Conservation (phyloP, 2,113 vertebrate genomes). For the Ploceus nigricollis region DNA sequence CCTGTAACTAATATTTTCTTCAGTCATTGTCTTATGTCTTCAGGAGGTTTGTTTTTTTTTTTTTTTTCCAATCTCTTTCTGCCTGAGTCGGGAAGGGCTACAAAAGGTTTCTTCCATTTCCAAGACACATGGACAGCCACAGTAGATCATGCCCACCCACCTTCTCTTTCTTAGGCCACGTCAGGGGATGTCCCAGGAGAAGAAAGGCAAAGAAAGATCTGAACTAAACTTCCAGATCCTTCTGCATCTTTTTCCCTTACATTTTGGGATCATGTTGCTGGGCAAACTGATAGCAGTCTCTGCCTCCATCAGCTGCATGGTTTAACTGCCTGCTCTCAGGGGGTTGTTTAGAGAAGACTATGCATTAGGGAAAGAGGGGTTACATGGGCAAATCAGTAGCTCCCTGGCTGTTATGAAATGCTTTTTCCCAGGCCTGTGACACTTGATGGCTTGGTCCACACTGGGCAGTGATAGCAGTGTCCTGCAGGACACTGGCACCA, state of each 20-base stretch:
- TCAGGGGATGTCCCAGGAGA: neutral
- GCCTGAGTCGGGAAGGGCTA: neutral
- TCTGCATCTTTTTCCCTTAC: neutral
- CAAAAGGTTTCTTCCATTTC: neutral
- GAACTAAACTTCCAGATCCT: neutral
- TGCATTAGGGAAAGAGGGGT: neutral
- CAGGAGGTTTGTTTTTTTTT: neutral
- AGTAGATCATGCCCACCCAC: neutral
- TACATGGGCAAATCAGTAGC: neutral
- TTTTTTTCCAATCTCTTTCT: neutral
- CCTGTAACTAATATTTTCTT: neutral
- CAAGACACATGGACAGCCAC: neutral
- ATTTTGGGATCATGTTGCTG: fast-evolving
- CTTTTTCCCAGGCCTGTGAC: neutral
- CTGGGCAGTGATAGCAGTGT: fast-evolving
- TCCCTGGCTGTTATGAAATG: neutral
- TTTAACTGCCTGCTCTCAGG: neutral
- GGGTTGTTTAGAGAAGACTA: neutral
- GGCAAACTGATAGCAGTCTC: neutral
- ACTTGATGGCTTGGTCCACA: neutral
- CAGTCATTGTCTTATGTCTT: neutral
- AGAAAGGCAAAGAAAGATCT: neutral
- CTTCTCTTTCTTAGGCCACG: neutral
- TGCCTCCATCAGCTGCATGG: neutral
- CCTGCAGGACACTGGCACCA: neutral